phyloP scores from a whole-genome alignment of 2,113 vertebrate species.

The Grammomys dolichurus region DNA sequence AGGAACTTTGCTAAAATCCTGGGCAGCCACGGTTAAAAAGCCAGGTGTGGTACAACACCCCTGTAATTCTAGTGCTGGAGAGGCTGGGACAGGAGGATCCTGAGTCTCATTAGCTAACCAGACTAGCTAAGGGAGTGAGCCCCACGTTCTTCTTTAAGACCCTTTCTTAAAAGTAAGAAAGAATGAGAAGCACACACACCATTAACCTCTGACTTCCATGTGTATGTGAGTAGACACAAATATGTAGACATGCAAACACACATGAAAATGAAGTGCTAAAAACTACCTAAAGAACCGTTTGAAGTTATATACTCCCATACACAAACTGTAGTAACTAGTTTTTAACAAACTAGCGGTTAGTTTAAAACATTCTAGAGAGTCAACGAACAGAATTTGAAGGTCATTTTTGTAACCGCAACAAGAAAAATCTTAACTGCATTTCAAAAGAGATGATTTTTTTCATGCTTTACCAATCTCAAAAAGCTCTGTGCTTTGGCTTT shows the following conservation, averaged over 20 bases:
- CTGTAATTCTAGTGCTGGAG: background rate
- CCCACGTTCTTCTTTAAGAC: background rate
- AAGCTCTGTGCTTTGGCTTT: conserved; percentile 67
- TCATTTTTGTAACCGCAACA: conserved; percentile 16
- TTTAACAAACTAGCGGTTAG: background rate
- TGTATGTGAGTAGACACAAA: too few relatives aligned
- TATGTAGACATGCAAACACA: background rate
- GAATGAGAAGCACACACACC: background rate
- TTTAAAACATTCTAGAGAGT: background rate
- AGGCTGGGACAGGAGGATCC: background rate
- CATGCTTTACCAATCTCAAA: conserved; percentile 63
- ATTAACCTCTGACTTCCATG: background rate
- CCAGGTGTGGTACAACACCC: too few relatives aligned
- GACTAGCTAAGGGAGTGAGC: background rate
- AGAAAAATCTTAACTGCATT: conserved; percentile 61
- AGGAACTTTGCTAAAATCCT: background rate
- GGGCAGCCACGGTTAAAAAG: background rate
- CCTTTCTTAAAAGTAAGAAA: background rate
- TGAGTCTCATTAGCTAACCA: too few relatives aligned
- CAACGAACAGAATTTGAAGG: conserved; percentile 47
- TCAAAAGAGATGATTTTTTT: conserved; percentile 53
- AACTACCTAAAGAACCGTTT: background rate
- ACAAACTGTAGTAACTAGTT: background rate
- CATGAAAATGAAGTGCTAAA: background rate
- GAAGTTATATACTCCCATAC: background rate